Percentiles rank a stretch among this genome's conserved stretches.
Evolutionary conservation across 2,888 invertebrate species (phyloP).

Genomic region (Cataglyphis cursor): DNA sequence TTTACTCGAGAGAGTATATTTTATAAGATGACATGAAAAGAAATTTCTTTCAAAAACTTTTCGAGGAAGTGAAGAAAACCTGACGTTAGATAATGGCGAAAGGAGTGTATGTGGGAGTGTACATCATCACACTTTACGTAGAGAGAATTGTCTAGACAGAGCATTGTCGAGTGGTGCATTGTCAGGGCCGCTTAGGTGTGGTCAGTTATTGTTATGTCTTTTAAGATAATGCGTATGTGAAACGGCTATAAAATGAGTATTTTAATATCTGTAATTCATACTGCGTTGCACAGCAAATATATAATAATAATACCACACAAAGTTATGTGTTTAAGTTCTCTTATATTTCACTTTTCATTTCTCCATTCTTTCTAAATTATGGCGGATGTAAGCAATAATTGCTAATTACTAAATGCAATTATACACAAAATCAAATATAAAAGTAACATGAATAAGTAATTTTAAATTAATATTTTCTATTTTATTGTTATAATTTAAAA

Average conservation of each 20-base stretch:
- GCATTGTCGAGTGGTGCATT: conserved; percentile 43
- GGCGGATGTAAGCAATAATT: background rate
- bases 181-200: conserved; percentile 56
- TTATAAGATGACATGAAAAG: background rate
- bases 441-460: background rate
- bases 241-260: conserved; percentile 12
- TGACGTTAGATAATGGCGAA: conserved; percentile 28
- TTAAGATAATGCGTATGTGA: conserved; percentile 17
- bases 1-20: background rate
- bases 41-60: conserved; percentile 39
- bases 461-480: background rate
- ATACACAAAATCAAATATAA: conserved; percentile 5
- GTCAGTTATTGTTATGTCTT: conserved; percentile 54
- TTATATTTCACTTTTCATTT: conserved; percentile 24
- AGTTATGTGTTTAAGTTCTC: conserved; percentile 14
- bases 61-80: conserved; percentile 14
- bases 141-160: conserved; percentile 29
- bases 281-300: background rate
- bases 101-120: conserved; percentile 19
- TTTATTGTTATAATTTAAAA: background rate
- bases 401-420: conserved; percentile 25
- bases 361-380: background rate
- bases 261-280: conserved; percentile 49
- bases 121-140: conserved; percentile 36
- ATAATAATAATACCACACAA: background rate